Conservation (phyloP, 2,113 vertebrate species). For the Crotophaga sulcirostris region DNA sequence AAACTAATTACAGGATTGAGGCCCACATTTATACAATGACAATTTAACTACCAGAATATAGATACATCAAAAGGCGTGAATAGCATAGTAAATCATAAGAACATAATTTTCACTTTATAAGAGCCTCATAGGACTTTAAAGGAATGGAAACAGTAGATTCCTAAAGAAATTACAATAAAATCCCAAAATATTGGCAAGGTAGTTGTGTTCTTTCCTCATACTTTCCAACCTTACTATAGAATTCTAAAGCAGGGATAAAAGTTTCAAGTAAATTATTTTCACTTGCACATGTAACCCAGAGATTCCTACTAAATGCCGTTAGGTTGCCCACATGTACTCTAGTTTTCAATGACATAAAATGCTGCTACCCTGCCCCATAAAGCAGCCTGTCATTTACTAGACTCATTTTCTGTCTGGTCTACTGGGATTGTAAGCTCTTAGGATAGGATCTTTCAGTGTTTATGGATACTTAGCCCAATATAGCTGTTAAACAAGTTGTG, state of each 20-base stretch:
- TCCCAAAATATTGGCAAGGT: neutral
- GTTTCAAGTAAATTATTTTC: neutral
- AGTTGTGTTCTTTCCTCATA: neutral
- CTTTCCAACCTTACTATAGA: neutral
- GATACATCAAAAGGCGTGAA: neutral
- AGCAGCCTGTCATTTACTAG: neutral
- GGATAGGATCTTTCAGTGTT: neutral
- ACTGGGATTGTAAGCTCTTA: neutral
- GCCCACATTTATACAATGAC: neutral
- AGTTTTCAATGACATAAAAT: neutral
- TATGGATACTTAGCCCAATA: neutral
- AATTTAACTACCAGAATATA: neutral
- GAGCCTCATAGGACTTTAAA: neutral
- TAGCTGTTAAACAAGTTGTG: neutral
- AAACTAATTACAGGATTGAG: conserved; percentile 3
- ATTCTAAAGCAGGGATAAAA: neutral
- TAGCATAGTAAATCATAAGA: neutral
- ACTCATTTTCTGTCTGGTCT: neutral
- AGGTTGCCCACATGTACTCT: neutral
- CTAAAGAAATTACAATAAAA: neutral
- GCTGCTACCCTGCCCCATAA: neutral
- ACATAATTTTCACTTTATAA: neutral
- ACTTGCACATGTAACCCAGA: neutral
- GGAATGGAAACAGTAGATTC: neutral
- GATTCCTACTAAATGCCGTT: neutral